These are phyloP conservation scores for Oceanites oceanicus DNA, from an alignment of 2,113 vertebrate species.

Conservation along the genomic window DNA sequence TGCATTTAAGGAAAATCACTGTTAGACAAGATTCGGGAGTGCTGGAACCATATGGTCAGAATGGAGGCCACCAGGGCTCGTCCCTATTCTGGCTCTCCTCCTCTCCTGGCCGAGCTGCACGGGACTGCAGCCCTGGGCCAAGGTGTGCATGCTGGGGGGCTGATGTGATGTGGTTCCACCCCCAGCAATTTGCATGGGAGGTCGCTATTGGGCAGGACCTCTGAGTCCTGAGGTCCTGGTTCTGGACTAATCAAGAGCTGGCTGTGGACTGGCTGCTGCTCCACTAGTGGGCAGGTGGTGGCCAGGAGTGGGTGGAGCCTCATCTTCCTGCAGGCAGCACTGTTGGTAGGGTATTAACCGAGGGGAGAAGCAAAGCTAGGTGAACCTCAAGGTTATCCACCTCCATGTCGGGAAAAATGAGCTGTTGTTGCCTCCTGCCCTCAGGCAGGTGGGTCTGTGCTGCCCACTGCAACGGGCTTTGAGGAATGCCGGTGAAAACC, in stretches of 20 bases:
- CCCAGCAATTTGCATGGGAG: neutral
- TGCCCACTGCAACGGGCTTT: neutral
- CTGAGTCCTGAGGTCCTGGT: neutral
- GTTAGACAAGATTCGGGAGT: slow-evolving; percentile 7
- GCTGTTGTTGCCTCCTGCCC: neutral
- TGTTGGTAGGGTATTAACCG: neutral
- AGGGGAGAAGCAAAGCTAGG: accelerated
- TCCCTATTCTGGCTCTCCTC: accelerated
- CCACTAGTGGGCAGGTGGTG: neutral
- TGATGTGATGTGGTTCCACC: neutral
- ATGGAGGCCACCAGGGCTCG: neutral
- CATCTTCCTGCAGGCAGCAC: accelerated
- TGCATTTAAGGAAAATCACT: slow-evolving; percentile 56
- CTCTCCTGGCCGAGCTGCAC: accelerated
- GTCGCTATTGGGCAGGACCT: neutral
- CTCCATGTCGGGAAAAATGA: neutral
- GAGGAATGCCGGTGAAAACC: neutral
- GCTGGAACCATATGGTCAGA: neutral
- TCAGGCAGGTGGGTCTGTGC: neutral
- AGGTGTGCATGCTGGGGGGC: too few species aligned
- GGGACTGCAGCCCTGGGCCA: too few species aligned
- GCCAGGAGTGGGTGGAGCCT: neutral
- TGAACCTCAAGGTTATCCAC: neutral
- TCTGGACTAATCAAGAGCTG: neutral
- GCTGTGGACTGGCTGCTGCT: neutral